Evolutionary conservation across 1,140 invertebrate genomes (phyloP), one percentile per base, ranked within the genome.

Genomic region (Eufriesea mexicana): DNA sequence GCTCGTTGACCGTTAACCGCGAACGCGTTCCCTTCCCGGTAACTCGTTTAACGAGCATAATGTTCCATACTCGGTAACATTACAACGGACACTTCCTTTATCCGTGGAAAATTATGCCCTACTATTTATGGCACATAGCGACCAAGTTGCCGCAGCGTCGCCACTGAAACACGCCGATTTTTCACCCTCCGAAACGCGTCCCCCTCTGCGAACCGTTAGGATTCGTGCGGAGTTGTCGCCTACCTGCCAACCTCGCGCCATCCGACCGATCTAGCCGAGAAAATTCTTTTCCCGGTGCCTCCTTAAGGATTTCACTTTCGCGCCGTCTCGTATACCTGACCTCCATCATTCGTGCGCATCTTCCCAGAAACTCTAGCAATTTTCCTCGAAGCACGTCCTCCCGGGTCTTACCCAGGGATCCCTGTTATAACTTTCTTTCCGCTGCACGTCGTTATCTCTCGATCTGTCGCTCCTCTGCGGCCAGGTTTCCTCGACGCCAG

Each of bases 181-280:
- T 16, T n/a, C n/a, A n/a, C 8, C 74, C 23, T n/a, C 18, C 10
- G 0, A 5, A 23, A 25, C 18, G 25, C 42, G 49, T 55, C 66
- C 16, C 23, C 25, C 35, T 28, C 18, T n/a, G 2, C 67, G 18
- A 12, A 81, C 82, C 62, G 62, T 78, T 73, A 71, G 77, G 66
- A 84, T 84, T 84, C 35, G 59, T 62, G 81, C 77, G 67, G 67
- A 57, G 42, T n/a, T 23, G n/a, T 12, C 55, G 47, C 42, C 55
- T 86, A 84, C 85, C 82, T 81, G 86, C 2, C 9, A 1, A 16
- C 72, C 35, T 25, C 64, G 12, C 47, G 55, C 55, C 62, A 67
- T 80, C 45, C 83, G 20, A n/a, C 70, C 57, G 70, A 79, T 62
- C 79, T 28, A 35, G 14, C 14, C 25, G 1, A 28, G 59, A 55